Base-by-base conservation (phyloP, 2,888 invertebrate species). In the Callyntrura guangdongensis region DNA sequence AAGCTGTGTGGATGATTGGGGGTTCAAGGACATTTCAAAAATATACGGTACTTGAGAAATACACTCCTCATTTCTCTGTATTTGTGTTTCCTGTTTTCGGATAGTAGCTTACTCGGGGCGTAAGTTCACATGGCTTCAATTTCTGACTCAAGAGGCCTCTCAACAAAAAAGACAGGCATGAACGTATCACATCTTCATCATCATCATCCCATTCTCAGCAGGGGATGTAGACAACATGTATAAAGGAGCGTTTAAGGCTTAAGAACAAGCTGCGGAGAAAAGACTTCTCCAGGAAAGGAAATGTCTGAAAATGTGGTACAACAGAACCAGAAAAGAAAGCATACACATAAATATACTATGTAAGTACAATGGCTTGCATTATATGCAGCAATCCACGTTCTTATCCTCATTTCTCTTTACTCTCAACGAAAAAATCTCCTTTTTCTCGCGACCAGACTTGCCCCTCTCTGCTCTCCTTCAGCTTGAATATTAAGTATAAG, bases 81-180 rank as follows among this genome's bases (percentile, higher is more conserved):
- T 59, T 56, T 8, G 17, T 56, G 1, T 59, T 59, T 59, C 17
- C 11, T 17, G 27, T n/a, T 72, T 47, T 72, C 20, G n/a, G 22
- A 0, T 22, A 74, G n/a, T n/a, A 74, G 67, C 67, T 69, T 27
- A 36, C 74, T 74, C 49, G 74, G 2, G 49, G n/a, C 25, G 59
- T 59, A 5, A 56, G 56, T 81, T 59, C 81, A 59, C 59, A 81
- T 81, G 81, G 59, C 74, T 81, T 81, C 56, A 36, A 59, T 81
- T 81, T 59, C 59, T 17, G 17, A 59, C 59, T 81, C 59, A 81
- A 59, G 36, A 81, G 59, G 9, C n/a, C 36, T 59, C 74, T 53
- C 22, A 20, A 53, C 49, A 74, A 74, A n/a, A 49, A 74, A 74
- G 74, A 47, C 49, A 49, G 20, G 14, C 74, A 53, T 47, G 49